A percentile compares a stretch with the other conserved stretches of the same genome.
Conservation (phyloP, 2,888 invertebrate genomes). For the Caenorhabditis sp. region DNA sequence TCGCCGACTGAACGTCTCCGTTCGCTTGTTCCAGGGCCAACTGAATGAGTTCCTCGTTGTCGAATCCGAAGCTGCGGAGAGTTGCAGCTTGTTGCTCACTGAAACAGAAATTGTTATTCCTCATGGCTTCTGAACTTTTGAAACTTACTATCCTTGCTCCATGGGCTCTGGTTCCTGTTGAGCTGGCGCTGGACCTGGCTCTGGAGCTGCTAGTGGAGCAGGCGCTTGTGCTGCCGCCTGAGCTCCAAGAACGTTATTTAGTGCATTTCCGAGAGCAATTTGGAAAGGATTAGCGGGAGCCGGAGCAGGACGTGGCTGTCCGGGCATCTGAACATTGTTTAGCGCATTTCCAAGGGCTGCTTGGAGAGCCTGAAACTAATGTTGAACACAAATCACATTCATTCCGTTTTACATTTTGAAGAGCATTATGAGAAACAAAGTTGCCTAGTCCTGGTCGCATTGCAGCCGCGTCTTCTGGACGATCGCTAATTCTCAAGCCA, state of each 20-base stretch:
- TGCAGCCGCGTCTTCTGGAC: neutral
- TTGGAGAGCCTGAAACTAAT: slow-evolving; percentile 30
- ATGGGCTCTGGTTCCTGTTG: slow-evolving; percentile 10
- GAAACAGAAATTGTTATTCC: neutral
- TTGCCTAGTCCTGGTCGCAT: neutral
- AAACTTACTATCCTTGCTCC: slow-evolving; percentile 22
- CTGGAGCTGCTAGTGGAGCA: slow-evolving; percentile 3
- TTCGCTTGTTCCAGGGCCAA: slow-evolving; percentile 38
- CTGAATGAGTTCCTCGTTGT: slow-evolving; percentile 24
- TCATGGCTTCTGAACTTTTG: neutral
- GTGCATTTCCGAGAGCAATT: too few species aligned
- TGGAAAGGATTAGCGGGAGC: neutral
- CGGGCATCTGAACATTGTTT: neutral
- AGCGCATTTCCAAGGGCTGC: neutral
- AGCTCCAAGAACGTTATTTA: too few species aligned
- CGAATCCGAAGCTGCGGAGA: slow-evolving; percentile 43
- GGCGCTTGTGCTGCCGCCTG: too few species aligned
- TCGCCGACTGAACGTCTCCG: slow-evolving; percentile 39
- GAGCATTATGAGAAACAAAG: neutral
- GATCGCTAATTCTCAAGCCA: neutral
- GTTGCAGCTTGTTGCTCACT: slow-evolving; percentile 14
- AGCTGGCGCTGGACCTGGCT: slow-evolving; percentile 5
- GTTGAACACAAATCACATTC: too few species aligned
- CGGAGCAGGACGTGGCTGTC: neutral
- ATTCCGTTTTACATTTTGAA: neutral